Percentiles rank a stretch among this genome's conserved stretches.
Evolutionary conservation across 2,113 vertebrate species (phyloP).

Genomic region (rat (Rattus norvegicus)): DNA sequence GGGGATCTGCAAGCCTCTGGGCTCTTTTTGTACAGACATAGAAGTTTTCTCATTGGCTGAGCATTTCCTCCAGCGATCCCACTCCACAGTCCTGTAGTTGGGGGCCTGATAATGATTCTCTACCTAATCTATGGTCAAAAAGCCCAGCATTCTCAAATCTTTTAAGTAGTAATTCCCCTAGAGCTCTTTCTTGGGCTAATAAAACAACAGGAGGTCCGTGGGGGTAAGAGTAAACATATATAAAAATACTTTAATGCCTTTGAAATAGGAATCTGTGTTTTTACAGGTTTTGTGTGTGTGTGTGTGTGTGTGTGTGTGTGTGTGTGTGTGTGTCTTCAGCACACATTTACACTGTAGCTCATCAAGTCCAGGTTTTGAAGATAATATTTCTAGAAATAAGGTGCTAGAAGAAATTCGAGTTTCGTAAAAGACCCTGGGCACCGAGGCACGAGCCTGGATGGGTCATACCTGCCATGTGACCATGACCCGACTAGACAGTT

Average conservation of each 20-base stretch:
- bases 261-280: neutral
- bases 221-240: neutral
- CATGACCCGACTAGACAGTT: fast-evolving
- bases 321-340: neutral
- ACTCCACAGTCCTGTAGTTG: neutral
- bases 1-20: neutral
- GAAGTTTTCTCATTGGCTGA: neutral
- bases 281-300: neutral
- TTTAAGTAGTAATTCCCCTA: neutral
- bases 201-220: neutral
- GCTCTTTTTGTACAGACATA: neutral
- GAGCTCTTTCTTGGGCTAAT: neutral
- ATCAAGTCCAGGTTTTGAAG: neutral
- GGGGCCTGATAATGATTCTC: neutral
- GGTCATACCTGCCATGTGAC: fast-evolving
- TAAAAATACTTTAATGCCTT: neutral
- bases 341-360: neutral
- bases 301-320: neutral
- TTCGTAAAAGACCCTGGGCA: neutral
- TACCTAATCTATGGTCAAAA: neutral
- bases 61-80: neutral
- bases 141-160: neutral
- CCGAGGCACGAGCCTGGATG: neutral
- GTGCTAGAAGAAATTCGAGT: neutral
- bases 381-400: neutral